phyloP scores from a whole-genome alignment of 2,113 vertebrate species.

The Morone chrysops region DNA sequence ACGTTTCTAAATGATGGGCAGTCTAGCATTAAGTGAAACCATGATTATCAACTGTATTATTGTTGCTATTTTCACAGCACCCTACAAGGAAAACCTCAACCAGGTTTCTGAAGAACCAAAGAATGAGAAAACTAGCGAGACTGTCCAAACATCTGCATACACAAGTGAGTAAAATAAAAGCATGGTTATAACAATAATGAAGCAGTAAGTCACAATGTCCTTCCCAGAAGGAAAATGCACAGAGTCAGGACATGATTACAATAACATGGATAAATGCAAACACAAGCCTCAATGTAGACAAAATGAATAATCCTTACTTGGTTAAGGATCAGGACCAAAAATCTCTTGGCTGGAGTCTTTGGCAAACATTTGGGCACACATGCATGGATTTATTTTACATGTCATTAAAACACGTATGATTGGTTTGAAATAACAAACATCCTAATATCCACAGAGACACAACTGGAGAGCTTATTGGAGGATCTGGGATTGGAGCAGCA shows the following conservation, averaged over 20 bases:
- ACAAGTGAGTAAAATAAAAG: conserved; percentile 7
- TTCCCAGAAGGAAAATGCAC: not conserved
- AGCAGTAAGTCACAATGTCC: too few species aligned
- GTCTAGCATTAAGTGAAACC: not conserved
- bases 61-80: conserved; percentile 3
- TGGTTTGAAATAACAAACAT: not conserved
- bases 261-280: too few species aligned
- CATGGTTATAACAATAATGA: not conserved
- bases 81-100: not conserved
- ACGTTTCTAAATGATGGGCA: not conserved
- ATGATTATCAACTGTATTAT: not conserved
- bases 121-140: not conserved
- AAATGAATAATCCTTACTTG: too few species aligned
- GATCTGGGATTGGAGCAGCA: conserved; percentile 53
- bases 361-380: too few species aligned
- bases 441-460: conserved; percentile 46
- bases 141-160: not conserved
- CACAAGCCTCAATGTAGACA: too few species aligned
- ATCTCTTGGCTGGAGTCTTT: too few species aligned
- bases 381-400: too few species aligned
- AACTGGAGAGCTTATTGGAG: conserved; percentile 48
- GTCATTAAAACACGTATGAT: too few species aligned
- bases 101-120: not conserved
- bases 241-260: too few species aligned
- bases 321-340: too few species aligned